Evolutionary conservation across 1,140 invertebrate genomes (phyloP).

Genomic region (Agraylea sexmaculata): DNA sequence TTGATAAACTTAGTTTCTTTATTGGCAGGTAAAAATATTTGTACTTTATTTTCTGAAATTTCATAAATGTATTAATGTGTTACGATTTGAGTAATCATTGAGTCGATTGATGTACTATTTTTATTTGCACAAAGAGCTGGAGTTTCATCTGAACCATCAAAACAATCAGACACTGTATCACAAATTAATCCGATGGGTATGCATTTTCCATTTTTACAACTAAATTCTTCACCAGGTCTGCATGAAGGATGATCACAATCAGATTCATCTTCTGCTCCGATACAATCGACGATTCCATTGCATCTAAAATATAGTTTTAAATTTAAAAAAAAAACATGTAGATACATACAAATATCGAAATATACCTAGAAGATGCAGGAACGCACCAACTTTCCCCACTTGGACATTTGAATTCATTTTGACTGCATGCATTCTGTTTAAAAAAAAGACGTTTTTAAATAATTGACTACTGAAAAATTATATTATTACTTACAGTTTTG

Average conservation of each 20-base stretch:
- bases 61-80: neutral
- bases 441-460: constrained; percentile 17
- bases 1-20: neutral
- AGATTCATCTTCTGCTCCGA: constrained; percentile 51
- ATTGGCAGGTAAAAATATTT: too few relatives aligned
- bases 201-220: constrained; percentile 36
- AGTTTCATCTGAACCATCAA: constrained; percentile 56
- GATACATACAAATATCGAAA: constrained; percentile 40
- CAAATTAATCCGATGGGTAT: constrained; percentile 43
- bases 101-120: constrained; percentile 5
- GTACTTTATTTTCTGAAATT: neutral
- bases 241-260: constrained; percentile 36
- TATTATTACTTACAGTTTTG: too few relatives aligned
- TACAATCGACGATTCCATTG: constrained; percentile 59
- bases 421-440: constrained; percentile 24
- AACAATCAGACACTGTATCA: constrained; percentile 52
- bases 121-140: constrained; percentile 31
- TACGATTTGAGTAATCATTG: neutral
- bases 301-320: constrained; percentile 43
- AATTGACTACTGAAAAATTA: constrained; percentile 27
- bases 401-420: constrained; percentile 36
- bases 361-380: constrained; percentile 35
- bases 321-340: constrained; percentile 24
- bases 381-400: constrained; percentile 29
- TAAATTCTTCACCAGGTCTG: constrained; percentile 32